phyloP scores from a whole-genome alignment of 1,140 invertebrate genomes.

The Portunus trituberculatus region DNA sequence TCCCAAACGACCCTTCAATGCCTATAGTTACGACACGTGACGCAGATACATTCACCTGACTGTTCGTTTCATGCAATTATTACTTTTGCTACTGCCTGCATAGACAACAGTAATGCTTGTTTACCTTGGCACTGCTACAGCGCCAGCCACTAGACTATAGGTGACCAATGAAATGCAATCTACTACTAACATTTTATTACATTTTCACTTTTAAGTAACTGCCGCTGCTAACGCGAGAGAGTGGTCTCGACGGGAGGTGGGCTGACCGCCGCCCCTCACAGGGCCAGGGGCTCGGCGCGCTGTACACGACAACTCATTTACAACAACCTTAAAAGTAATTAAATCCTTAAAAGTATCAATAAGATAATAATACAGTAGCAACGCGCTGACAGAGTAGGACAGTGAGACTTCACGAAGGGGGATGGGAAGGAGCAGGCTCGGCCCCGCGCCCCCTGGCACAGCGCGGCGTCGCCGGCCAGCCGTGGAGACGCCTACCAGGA shows the following conservation, averaged over 20 bases:
- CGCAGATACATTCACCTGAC: too few relatives aligned
- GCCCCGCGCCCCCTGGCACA: neutral
- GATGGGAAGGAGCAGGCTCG: neutral
- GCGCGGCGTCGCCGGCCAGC: conserved; percentile 28
- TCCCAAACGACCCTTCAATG: too few relatives aligned
- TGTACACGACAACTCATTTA: conserved; percentile 71
- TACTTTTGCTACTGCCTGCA: too few relatives aligned
- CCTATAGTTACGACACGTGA: too few relatives aligned
- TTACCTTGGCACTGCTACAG: too few relatives aligned
- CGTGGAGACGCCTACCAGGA: neutral
- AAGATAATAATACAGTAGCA: conserved; percentile 40
- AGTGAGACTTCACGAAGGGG: conserved; percentile 34
- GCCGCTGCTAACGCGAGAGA: conserved; percentile 48
- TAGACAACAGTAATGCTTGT: too few relatives aligned
- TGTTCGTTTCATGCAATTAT: too few relatives aligned
- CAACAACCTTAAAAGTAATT: conserved; percentile 63
- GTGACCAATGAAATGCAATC: neutral
- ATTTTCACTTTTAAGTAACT: conserved; percentile 70
- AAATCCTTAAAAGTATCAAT: conserved; percentile 45
- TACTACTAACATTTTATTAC: conserved; percentile 71
- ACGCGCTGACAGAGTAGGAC: conserved; percentile 44
- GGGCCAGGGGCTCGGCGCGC: conserved; percentile 54
- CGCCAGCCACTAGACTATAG: too few relatives aligned
- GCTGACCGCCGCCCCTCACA: neutral
- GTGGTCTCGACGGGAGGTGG: neutral